Evolutionary conservation across 2,797 vertebrate genomes (phyloP).

Genomic region (Tenualosa ilisha): DNA sequence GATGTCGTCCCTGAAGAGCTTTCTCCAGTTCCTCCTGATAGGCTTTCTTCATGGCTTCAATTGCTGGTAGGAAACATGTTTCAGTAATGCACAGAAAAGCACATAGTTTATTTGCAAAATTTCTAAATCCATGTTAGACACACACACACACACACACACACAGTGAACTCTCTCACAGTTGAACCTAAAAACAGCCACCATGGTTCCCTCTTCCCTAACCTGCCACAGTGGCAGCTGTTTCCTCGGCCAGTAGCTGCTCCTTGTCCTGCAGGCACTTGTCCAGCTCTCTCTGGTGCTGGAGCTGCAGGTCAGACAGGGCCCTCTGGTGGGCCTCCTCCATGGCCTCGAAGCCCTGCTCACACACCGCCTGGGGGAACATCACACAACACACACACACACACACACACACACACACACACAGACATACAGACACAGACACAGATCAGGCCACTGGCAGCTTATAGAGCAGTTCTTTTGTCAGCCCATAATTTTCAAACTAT

Average conservation of each 20-base stretch:
- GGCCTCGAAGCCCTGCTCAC: slow-evolving; percentile 58
- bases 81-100: not conserved
- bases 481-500: not conserved
- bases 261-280: slow-evolving; percentile 65
- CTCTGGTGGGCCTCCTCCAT: slow-evolving; percentile 70
- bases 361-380: slow-evolving; percentile 58
- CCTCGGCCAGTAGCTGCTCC: slow-evolving; percentile 73
- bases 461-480: not conserved
- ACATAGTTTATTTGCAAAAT: not conserved
- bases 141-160: not conserved
- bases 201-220: slow-evolving; percentile 54
- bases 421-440: not conserved
- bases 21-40: slow-evolving; percentile 69
- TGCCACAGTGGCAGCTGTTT: slow-evolving; percentile 66
- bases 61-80: slow-evolving; percentile 56
- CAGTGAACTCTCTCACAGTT: not conserved
- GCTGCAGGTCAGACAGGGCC: slow-evolving; percentile 65
- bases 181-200: not conserved
- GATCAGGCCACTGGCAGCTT: not conserved
- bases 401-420: not conserved
- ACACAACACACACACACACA: not conserved
- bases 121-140: not conserved
- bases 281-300: slow-evolving; percentile 66
- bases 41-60: slow-evolving; percentile 68
- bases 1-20: slow-evolving; percentile 63